These are phyloP conservation scores for Eupelmus urozonus DNA, from an alignment of 2,888 invertebrate species.

Conservation along the genomic window DNA sequence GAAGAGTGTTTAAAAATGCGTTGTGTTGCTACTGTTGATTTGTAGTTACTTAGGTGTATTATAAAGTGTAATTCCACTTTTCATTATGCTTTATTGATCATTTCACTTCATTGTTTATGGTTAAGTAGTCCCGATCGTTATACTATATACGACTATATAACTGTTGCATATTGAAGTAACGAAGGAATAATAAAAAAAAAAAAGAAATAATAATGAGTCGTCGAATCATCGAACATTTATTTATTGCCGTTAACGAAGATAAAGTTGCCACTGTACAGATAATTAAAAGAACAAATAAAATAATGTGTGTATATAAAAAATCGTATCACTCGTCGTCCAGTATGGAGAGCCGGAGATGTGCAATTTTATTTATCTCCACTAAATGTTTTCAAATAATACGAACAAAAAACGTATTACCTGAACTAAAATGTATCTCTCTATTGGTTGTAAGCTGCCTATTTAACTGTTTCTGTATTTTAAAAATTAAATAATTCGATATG, in stretches of 20 bases:
- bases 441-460: conserved; percentile 21
- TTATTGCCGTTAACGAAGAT: conserved; percentile 16
- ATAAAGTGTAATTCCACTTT: conserved; percentile 16
- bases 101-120: conserved; percentile 18
- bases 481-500: conserved; percentile 7
- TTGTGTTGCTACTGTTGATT: conserved; percentile 19
- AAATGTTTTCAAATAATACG: conserved; percentile 32
- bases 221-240: conserved; percentile 47
- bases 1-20: conserved; percentile 28
- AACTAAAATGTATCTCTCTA: not conserved
- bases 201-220: conserved; percentile 1
- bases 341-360: conserved; percentile 5
- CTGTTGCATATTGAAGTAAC: conserved; percentile 39
- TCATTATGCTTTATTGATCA: conserved; percentile 30
- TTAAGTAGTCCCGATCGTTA: conserved; percentile 26
- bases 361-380: conserved; percentile 25
- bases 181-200: not conserved
- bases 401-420: not conserved
- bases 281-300: conserved; percentile 25
- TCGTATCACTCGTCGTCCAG: conserved; percentile 38
- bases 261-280: conserved; percentile 51
- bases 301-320: conserved; percentile 46
- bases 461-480: conserved; percentile 10
- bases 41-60: conserved; percentile 20
- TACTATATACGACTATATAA: too few relatives aligned